These are phyloP conservation scores for Amphilophus citrinellus DNA, from an alignment of 2,113 vertebrate species.

Conservation along the genomic window DNA sequence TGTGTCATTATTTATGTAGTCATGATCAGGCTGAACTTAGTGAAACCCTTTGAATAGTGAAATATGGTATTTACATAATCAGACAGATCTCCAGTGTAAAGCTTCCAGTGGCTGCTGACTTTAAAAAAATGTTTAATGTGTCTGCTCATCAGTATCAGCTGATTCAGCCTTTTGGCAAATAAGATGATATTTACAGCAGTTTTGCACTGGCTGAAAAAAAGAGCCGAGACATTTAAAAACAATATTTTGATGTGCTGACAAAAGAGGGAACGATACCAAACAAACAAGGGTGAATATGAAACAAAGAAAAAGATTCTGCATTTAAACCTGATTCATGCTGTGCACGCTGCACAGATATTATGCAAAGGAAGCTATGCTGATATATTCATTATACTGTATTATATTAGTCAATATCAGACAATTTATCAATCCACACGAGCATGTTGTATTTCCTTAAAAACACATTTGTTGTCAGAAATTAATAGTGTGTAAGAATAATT, in stretches of 20 bases:
- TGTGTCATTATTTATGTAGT: background rate
- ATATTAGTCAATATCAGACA: too few species aligned
- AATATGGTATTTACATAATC: background rate
- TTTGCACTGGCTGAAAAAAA: background rate
- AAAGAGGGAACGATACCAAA: background rate
- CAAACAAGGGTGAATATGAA: background rate
- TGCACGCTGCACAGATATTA: background rate
- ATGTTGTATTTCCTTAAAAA: background rate
- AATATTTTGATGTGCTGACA: background rate
- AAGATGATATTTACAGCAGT: background rate
- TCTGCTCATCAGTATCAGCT: background rate
- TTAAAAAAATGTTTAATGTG: background rate
- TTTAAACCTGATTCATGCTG: background rate
- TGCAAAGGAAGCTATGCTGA: background rate
- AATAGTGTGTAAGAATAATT: background rate
- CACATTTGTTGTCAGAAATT: background rate
- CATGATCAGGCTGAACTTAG: rapidly evolving
- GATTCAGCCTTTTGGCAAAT: background rate
- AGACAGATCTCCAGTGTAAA: background rate
- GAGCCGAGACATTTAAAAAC: background rate
- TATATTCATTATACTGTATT: background rate
- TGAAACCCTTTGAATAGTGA: background rate
- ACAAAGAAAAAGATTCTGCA: background rate
- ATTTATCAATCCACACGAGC: background rate
- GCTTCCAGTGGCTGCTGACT: background rate